A percentile compares a stretch with the other conserved stretches of the same genome.
Evolutionary conservation across 2,113 vertebrate genomes (phyloP).

Genomic region (Oreochromis spilurus): DNA sequence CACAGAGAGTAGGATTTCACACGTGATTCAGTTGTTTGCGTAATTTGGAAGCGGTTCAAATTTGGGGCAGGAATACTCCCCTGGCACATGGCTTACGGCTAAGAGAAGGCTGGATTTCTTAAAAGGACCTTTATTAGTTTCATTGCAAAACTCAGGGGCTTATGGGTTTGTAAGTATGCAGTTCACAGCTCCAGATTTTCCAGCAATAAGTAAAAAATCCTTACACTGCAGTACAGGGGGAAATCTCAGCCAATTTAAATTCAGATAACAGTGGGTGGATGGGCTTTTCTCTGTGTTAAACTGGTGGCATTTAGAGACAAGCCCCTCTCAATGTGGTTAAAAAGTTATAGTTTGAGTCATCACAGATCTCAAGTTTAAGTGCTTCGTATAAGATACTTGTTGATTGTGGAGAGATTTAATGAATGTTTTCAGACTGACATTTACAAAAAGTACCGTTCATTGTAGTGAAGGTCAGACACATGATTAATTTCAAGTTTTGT

Average conservation of each 20-base stretch:
- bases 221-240: background rate
- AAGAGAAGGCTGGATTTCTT: constrained; percentile 53
- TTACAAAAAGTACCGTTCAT: background rate
- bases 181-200: constrained; percentile 63
- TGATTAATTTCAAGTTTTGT: background rate
- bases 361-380: background rate
- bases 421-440: background rate
- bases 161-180: constrained; percentile 61
- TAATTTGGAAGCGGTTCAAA: constrained; percentile 44
- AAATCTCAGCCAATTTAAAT: constrained; percentile 17
- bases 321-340: background rate
- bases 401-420: background rate
- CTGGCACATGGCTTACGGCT: constrained; percentile 18
- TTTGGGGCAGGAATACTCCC: constrained; percentile 19
- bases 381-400: background rate
- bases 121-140: constrained; percentile 72
- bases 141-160: constrained; percentile 62
- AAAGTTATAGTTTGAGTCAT: background rate
- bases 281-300: background rate
- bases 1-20: constrained; percentile 23
- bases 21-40: constrained; percentile 36
- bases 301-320: background rate
- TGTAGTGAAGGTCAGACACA: background rate
- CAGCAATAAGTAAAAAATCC: constrained; percentile 51
- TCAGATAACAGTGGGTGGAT: constrained; percentile 36